Evolutionary conservation across 1,140 invertebrate species (phyloP), one percentile per base, ranked within the genome.

Genomic region (Muscidifurax raptorellus): DNA sequence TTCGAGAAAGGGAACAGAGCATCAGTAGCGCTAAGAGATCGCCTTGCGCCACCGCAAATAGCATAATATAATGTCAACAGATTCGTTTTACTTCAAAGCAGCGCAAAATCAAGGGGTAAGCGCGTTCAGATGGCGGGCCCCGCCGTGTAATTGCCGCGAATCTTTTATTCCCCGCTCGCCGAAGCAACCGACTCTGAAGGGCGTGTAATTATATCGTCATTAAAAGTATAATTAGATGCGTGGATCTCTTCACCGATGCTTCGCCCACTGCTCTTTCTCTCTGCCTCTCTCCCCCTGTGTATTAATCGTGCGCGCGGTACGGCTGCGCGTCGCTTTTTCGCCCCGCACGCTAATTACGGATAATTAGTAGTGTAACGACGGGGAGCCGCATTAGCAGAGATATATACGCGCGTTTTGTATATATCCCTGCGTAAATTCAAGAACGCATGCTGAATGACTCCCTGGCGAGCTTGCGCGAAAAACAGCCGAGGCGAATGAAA

Each of bases 161-260:
- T 76, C 59, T 15, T 59, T 47, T 59, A 28, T 67, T 36, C 32
- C 30, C 25, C 27, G 22, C 66, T 2, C 78, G 5, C 28, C 18
- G 15, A 15, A 27, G 0, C 66, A 74, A 36, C 32, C 32, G 1
- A 18, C 7, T 47, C n/a, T 13, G 7, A 44, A 72, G 40, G 18
- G 36, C 22, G 74, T 10, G 78, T 22, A 80, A 80, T 80, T 80
- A 80, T 69, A 80, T 80, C 78, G 64, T 80, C 78, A 69, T 80
- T 80, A 69, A 80, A 78, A 76, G 74, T 22, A 22, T 80, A 80
- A 80, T 80, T 69, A 80, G 78, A 80, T 25, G 78, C 18, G 30
- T 22, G 52, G 64, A 78, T 78, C 44, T 76, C 40, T 27, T 76
- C 25, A n/a, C n/a, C 40, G 47, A 76, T 27, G 40, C 1, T 47